Conservation (phyloP, 2,888 invertebrate genomes). For the Dendrolimus houi region DNA sequence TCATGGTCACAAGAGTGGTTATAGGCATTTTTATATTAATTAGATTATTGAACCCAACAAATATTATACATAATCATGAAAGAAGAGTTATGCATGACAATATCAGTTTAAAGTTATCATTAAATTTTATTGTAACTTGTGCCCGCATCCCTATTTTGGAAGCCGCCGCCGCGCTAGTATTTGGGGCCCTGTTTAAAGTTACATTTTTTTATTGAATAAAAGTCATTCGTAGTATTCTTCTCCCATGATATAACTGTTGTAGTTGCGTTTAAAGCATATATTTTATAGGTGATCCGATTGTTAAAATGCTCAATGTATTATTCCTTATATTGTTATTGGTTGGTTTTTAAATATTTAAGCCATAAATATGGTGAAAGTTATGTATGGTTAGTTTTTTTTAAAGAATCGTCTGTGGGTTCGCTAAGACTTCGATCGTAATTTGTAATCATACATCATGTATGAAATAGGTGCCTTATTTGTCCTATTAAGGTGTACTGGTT, state of each 20-base stretch:
- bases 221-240: background rate
- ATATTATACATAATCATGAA: background rate
- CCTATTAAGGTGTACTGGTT: conserved; percentile 65
- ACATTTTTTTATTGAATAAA: background rate
- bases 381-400: conserved; percentile 32
- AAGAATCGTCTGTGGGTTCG: conserved; percentile 36
- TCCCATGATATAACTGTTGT: conserved; percentile 3
- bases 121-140: too few relatives aligned
- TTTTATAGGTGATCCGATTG: conserved; percentile 2
- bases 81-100: too few relatives aligned
- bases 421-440: conserved; percentile 3
- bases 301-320: conserved; percentile 60
- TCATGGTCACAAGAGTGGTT: conserved; percentile 1
- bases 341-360: conserved; percentile 29
- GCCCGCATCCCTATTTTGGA: too few relatives aligned
- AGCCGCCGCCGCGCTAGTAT: background rate
- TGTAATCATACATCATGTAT: conserved; percentile 21
- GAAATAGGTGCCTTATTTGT: conserved; percentile 61
- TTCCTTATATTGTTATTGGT: conserved; percentile 32
- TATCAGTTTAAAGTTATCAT: too few relatives aligned
- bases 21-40: conserved; percentile 4
- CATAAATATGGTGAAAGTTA: conserved; percentile 50
- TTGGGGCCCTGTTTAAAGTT: background rate
- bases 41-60: conserved; percentile 13
- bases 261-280: conserved; percentile 4